Percentiles rank a stretch among this genome's conserved stretches.
Conservation (phyloP, 2,797 vertebrate species). For the Alectoris magna region DNA sequence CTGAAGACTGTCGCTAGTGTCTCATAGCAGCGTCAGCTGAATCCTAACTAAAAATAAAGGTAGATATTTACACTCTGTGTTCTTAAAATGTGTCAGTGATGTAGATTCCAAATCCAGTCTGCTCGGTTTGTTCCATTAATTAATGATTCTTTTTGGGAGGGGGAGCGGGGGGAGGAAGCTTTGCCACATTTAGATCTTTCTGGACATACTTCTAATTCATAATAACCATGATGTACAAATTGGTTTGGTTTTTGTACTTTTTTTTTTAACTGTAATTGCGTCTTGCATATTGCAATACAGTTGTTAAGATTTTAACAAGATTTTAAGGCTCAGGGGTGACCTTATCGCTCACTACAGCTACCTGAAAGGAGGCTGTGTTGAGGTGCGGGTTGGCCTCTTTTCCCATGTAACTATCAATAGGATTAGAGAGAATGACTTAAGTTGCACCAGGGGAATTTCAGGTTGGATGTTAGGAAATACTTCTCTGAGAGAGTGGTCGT, state of each 20-base stretch:
- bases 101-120: background rate
- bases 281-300: background rate
- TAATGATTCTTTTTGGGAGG: background rate
- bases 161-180: background rate
- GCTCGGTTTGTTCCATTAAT: background rate
- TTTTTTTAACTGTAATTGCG: background rate
- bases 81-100: background rate
- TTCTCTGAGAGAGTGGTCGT: no score
- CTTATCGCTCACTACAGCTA: no score
- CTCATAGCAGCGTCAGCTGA: background rate
- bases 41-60: fast-evolving
- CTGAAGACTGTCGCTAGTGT: background rate
- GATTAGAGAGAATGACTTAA: no score
- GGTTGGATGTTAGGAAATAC: no score
- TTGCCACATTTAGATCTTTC: background rate
- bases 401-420: no score
- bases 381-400: no score
- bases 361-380: no score
- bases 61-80: background rate
- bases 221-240: background rate
- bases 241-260: background rate
- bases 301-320: background rate
- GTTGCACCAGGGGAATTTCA: no score
- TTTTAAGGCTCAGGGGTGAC: no score
- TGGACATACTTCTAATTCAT: background rate